Base-by-base conservation (phyloP, 2,113 vertebrate genomes). In the Macroglossus sobrinus region DNA sequence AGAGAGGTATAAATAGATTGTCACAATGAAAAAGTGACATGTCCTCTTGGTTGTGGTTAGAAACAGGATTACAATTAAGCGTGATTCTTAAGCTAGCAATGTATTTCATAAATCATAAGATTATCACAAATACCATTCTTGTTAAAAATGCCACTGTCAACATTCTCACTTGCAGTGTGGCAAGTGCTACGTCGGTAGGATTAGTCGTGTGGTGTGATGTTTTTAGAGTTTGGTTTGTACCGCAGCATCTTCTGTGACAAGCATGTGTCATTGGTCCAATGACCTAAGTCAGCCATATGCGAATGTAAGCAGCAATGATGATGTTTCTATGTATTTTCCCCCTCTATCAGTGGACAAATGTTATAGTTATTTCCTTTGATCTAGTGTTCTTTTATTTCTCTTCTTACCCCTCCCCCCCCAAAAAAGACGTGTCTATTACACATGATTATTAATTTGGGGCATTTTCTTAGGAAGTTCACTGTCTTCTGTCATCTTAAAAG, bases 401-500 rank as follows among this genome's bases (percentile, higher is more conserved):
- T 81, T 30, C 84, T 85, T n/a, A n/a, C 15, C 57, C 21, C 53
- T 12, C n/a, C 30, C 61, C 68, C 30, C 74, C 10, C 4, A 53
- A 79, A 92, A 90, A 93, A 91, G 59, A 72, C 1, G 3, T 71
- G 8, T 57, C 40, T 87, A 43, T 80, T 86, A 18, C 12, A 80
- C 55, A 90, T n/a, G 53, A 57, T 38, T 71, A 64, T 89, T 85
- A 88, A 82, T 94, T 90, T 50, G 47, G 80, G 40, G 12, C 14
- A 85, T 89, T 88, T 95, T 95, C 57, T 95, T 96, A 63, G 33
- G 78, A 75, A 84, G 47, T 43, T 80, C 72, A 89, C 9, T 64
- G 53, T 64, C 61, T 95, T 91, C 74, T 91, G n/a, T 86, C 86
- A 84, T 90, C 91, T 95, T 95, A 91, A 94, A 96, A 94, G 86